Base-by-base conservation (phyloP, 2,797 vertebrate genomes). In the Myripristis jacobus region DNA sequence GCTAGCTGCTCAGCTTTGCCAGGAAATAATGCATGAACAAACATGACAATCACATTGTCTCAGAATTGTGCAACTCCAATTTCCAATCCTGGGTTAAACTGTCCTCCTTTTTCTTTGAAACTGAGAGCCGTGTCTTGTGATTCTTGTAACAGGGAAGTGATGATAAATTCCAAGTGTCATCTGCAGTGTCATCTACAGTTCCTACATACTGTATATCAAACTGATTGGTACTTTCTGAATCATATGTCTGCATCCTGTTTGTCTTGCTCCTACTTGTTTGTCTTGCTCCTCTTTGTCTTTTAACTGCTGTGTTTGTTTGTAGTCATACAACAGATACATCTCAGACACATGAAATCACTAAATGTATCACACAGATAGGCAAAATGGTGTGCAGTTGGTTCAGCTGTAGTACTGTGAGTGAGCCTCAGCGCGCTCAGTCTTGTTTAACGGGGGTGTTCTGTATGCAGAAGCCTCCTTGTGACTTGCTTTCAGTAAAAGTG, bases 401-500 rank as follows among this genome's bases (percentile, higher is more conserved):
- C n/a, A n/a, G n/a, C n/a, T n/a, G 47, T 16, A 15, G 31, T 68
- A 55, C 61, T 70, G 62, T 11, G 36, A 29, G n/a, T n/a, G 70
- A 29, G 69, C 63, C 64, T 78, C 48, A 27, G 73, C 70, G 77
- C 59, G 65, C 64, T 71, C 72, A 4, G 51, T 73, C 51, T 84
- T 66, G 54, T 81, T 82, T 80, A 81, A 82, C 63, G 81, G 56
- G 61, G 66, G 0, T 57, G 62, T 82, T 83, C 77, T 67, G 72
- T 47, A 36, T 16, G 53, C 60, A 80, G 70, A 55, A 70, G 70
- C 82, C 78, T 83, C 66, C 74, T 73, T 77, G 77, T 87, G 85
- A 90, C 80, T 82, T 8, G 62, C 79, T 88, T 82, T 83, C 71
- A 61, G 79, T 67, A 68, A 84, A 84, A 85, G 72, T 70, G 73